These are phyloP conservation scores for Colletes collaris DNA, from an alignment of 2,888 invertebrate genomes.

Conservation along the genomic window DNA sequence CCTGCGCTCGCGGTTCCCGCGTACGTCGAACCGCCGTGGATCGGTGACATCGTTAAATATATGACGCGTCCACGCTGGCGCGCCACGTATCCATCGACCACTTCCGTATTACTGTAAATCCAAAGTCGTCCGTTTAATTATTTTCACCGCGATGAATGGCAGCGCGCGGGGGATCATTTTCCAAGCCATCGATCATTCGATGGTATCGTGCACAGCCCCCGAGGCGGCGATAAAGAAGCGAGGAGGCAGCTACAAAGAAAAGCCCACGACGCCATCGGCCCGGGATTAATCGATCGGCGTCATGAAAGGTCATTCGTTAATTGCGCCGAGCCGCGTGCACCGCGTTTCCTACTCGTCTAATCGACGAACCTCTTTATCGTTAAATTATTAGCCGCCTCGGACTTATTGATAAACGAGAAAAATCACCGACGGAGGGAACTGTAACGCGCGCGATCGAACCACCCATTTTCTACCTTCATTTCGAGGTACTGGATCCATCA, in stretches of 20 bases:
- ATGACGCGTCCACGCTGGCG: slow-evolving; percentile 36
- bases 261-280: slow-evolving; percentile 50
- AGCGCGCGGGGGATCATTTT: slow-evolving; percentile 59
- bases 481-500: no score
- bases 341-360: slow-evolving; percentile 18
- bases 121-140: slow-evolving; percentile 64
- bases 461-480: no score
- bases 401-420: slow-evolving; percentile 37
- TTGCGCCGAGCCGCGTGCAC: slow-evolving; percentile 53
- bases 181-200: slow-evolving; percentile 62
- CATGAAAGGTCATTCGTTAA: slow-evolving; percentile 74
- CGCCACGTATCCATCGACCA: slow-evolving; percentile 54
- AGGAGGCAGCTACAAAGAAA: slow-evolving; percentile 25
- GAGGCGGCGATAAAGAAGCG: slow-evolving; percentile 55
- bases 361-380: slow-evolving; percentile 27
- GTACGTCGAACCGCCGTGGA: slow-evolving; percentile 38
- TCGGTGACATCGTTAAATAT: slow-evolving; percentile 50
- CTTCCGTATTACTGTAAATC: slow-evolving; percentile 70
- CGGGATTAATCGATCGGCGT: slow-evolving; percentile 64
- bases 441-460: no score
- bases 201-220: slow-evolving; percentile 45
- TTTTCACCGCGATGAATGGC: slow-evolving; percentile 61
- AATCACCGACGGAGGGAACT: no score
- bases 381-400: slow-evolving; percentile 36
- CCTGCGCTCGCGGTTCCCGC: slow-evolving; percentile 17